Conservation (phyloP, 1,140 invertebrate species). For the Ylistrum balloti region DNA sequence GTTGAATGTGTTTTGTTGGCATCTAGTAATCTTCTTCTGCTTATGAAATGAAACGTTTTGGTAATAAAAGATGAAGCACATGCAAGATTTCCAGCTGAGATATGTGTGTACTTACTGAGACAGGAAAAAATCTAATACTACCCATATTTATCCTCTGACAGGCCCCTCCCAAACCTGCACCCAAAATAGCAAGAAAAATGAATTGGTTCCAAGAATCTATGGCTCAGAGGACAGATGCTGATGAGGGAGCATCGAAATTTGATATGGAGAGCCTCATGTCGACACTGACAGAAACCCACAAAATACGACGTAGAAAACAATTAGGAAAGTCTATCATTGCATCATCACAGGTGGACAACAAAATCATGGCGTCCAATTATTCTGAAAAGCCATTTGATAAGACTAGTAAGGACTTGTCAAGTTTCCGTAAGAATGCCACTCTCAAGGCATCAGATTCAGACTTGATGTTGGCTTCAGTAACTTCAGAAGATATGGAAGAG, state of each 20-base stretch:
- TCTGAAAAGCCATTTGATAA: slow-evolving; percentile 46
- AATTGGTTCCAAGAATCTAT: neutral
- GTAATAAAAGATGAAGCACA: no score
- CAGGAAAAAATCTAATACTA: no score
- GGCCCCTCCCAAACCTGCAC: neutral
- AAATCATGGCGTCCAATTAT: slow-evolving; percentile 48
- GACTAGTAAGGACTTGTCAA: slow-evolving; percentile 50
- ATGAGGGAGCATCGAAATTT: neutral
- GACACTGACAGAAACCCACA: slow-evolving; percentile 42
- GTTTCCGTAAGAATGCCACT: neutral
- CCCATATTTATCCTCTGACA: neutral
- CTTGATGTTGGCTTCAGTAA: neutral
- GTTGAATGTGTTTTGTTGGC: no score
- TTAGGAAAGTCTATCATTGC: slow-evolving; percentile 43
- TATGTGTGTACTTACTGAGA: no score
- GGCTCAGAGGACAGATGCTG: neutral
- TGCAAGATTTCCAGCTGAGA: no score
- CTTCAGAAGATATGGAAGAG: neutral
- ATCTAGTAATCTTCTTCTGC: no score
- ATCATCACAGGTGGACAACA: slow-evolving; percentile 38
- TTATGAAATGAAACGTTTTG: no score
- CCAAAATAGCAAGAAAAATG: neutral
- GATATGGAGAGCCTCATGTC: slow-evolving; percentile 25
- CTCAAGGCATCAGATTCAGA: neutral
- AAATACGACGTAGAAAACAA: neutral